Base-by-base conservation (phyloP, 2,113 vertebrate species). In the Dromiciops gliroides region DNA sequence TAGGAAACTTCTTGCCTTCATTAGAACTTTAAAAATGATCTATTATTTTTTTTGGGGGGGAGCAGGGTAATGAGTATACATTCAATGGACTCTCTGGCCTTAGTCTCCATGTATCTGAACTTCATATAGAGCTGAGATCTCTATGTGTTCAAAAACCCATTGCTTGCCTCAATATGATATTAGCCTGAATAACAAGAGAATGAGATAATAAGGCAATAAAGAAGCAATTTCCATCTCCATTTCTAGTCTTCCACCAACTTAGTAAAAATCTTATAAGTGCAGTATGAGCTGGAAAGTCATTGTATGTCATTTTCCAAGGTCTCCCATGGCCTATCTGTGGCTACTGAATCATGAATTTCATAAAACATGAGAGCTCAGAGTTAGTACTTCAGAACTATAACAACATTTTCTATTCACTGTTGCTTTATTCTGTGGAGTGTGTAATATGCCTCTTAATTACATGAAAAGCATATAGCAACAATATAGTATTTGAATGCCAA, bases 311-410 rank as follows among this genome's bases (percentile, higher is more conserved):
- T 90, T 89, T 93, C 60, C 94, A 95, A 50, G 31, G 48, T 89
- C 91, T 97, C 88, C 95, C 56, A 95, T 94, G 93, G 26, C 11
- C 37, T 90, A 2, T 44, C 83, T 95, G 60, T 94, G 67, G 25
- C 22, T 44, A 11, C 48, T 91, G 52, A 95, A 89, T 88, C 88
- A 95, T 48, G 92, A 95, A 51, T 52, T 94, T 47, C 47, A 51
- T 0, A 26, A 48, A 93, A 52, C n/a, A 47, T 48, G 31, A 90
- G 6, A 53, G 51, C 19, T n/a, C 89, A 48, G 89, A 16, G 48
- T 44, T 48, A 90, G 16, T 52, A 24, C 31, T 94, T 44, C 67
- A 92, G 50, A 94, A 91, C 22, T 88, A 91, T 51, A 93, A 3
- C n/a, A 93, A 89, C 3, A 12, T 60, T 50, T 97, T 92, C 48